A percentile compares a stretch with the other conserved stretches of the same genome.
These are phyloP conservation scores for Salvelinus alpinus DNA, from an alignment of 2,113 vertebrate species.

Conservation along the genomic window DNA sequence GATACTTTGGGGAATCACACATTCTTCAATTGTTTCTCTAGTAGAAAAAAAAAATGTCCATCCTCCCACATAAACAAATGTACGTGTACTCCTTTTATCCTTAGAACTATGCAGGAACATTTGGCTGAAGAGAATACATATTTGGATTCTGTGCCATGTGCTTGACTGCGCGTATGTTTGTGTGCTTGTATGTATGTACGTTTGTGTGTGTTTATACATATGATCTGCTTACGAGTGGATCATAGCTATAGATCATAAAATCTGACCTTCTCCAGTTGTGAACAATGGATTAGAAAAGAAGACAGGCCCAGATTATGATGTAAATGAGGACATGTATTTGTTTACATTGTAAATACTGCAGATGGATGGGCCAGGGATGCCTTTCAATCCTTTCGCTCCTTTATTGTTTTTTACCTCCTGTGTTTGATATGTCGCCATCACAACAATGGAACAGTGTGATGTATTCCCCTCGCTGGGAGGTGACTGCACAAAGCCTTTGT, in stretches of 20 bases:
- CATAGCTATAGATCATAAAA: too few relatives aligned
- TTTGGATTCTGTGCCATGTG: too few relatives aligned
- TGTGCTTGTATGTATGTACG: not conserved
- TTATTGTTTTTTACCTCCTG: conserved; percentile 38
- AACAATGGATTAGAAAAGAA: conserved; percentile 47
- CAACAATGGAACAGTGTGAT: conserved; percentile 36
- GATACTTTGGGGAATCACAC: too few relatives aligned
- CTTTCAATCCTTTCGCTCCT: conserved; percentile 9
- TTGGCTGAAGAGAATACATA: too few relatives aligned
- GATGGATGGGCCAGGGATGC: conserved; percentile 28
- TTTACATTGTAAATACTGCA: conserved; percentile 44
- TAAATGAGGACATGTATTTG: conserved; percentile 61
- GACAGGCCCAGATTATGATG: conserved; percentile 48
- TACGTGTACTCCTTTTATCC: not conserved
- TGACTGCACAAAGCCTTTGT: conserved; percentile 33
- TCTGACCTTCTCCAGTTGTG: conserved; percentile 15
- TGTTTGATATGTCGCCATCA: conserved; percentile 58
- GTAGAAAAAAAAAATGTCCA: too few relatives aligned
- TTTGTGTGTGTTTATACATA: not conserved
- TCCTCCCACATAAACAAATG: not conserved
- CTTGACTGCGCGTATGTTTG: too few relatives aligned
- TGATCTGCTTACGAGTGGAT: too few relatives aligned
- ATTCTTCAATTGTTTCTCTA: too few relatives aligned
- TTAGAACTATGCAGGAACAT: not conserved
- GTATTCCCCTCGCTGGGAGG: conserved; percentile 44